Evolutionary conservation across 2,888 invertebrate species (phyloP), one percentile per base, ranked within the genome.

Genomic region (Griposia aprilina): DNA sequence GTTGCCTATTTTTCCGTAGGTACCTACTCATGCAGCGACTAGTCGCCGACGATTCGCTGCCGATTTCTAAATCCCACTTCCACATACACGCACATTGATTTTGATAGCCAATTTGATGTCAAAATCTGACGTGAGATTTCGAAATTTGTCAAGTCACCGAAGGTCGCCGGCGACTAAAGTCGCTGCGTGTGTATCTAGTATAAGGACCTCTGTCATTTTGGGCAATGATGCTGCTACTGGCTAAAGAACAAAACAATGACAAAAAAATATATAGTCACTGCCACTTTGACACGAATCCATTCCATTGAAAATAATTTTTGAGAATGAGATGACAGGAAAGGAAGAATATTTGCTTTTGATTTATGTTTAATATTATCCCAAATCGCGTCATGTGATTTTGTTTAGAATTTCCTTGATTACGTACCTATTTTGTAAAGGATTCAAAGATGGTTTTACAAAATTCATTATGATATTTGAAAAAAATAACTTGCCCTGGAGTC

Each of bases 261-360:
- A 60, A 26, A 20, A 62, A 70, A 36, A 57, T 11, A 26, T 36
- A 2, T 6, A 59, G 48, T n/a, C 30, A 62, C n/a, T 75, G 72
- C 45, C 70, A 71, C 41, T 17, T 41, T 66, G 78, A 78, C 73
- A 83, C 8, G 52, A 75, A 74, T 71, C n/a, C 30, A 74, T 68
- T n/a, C 3, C 23, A 36, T 78, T 63, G 50, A 79, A 75, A 41
- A 62, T 23, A 23, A 4, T 85, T 82, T 85, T 83, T 62, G 78
- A 83, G 81, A 63, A 87, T 87, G 88, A 88, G 83, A 77, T 88
- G 86, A 88, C 77, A 75, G 55, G 60, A 62, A 69, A 67, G 52
- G 36, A 80, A 55, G 48, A 55, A 36, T n/a, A 81, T 50, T 75
- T 75, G 17, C 3, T 17, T 59, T 23, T 26, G 36, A 63, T 59